These are phyloP conservation scores for Psittacula derbiana DNA, from an alignment of 2,797 vertebrate species.

Conservation along the genomic window DNA sequence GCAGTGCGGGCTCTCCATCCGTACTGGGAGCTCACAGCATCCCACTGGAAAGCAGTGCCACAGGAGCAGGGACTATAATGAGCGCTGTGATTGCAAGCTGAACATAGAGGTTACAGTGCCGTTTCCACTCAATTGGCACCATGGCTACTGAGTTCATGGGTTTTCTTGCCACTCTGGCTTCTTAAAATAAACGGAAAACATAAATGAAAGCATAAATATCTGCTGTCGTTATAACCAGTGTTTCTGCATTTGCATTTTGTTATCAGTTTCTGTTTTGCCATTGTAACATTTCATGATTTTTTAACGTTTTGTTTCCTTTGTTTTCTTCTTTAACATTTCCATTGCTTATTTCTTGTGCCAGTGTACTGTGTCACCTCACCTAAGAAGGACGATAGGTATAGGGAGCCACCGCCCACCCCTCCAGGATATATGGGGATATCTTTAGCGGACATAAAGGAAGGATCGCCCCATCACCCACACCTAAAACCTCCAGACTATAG, in stretches of 20 bases:
- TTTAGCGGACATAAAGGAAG: conserved; percentile 88
- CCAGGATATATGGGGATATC: conserved; percentile 96
- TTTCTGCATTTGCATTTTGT: conserved; percentile 76
- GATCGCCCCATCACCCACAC: conserved; percentile 83
- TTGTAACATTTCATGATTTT: conserved; percentile 83
- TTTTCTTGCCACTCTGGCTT: not conserved
- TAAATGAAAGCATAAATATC: conserved; percentile 42
- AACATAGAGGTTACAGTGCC: not conserved
- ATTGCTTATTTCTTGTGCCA: conserved; percentile 82
- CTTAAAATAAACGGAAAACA: not conserved
- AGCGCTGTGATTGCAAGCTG: not conserved
- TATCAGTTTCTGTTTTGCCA: conserved; percentile 74
- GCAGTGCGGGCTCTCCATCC: not conserved
- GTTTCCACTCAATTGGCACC: not conserved
- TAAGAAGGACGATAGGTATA: conserved; percentile 94
- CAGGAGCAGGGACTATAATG: not conserved
- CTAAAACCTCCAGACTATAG: conserved; percentile 95
- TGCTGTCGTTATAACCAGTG: conserved; percentile 72
- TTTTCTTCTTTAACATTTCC: conserved; percentile 77
- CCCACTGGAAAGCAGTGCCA: not conserved
- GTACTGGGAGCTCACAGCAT: not conserved
- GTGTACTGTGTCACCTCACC: conserved; percentile 98
- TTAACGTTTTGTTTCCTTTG: conserved; percentile 72
- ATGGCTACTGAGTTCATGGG: not conserved
- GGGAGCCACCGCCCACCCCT: conserved; percentile 94